A percentile compares a stretch with the other conserved stretches of the same genome.
Evolutionary conservation across 2,888 invertebrate genomes (phyloP).

Genomic region (Anthophora plumipes): DNA sequence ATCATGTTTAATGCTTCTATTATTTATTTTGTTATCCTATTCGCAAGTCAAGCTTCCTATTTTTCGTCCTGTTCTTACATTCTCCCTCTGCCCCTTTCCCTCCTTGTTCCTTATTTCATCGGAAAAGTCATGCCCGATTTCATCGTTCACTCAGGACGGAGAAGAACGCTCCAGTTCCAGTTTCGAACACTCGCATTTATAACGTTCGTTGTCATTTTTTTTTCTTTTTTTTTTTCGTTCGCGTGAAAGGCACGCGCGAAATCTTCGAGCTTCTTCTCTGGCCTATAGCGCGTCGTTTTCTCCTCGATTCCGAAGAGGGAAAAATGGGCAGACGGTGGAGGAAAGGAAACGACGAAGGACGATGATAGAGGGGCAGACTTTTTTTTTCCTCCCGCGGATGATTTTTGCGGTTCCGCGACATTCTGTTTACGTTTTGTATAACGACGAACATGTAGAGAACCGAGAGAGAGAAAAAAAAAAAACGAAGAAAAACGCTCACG

Average conservation of each 20-base stretch:
- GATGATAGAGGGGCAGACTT: no score
- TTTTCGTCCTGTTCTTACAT: slow-evolving; percentile 61
- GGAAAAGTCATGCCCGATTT: slow-evolving; percentile 23
- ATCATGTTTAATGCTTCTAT: slow-evolving; percentile 84
- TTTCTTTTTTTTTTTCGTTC: slow-evolving; percentile 15
- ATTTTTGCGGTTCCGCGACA: slow-evolving; percentile 39
- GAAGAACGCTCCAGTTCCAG: slow-evolving; percentile 35
- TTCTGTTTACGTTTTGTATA: slow-evolving; percentile 57
- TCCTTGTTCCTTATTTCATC: slow-evolving; percentile 43
- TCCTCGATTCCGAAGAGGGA: background rate
- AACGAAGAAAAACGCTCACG: slow-evolving; percentile 51
- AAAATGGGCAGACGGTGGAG: no score
- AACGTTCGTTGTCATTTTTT: background rate
- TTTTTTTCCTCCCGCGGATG: slow-evolving; percentile 6
- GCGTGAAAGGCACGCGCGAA: slow-evolving; percentile 13
- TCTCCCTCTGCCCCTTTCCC: slow-evolving; percentile 36
- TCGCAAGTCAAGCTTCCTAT: slow-evolving; percentile 69
- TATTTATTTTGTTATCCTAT: slow-evolving; percentile 84
- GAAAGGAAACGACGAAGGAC: slow-evolving; percentile 24
- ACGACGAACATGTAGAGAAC: slow-evolving; percentile 27
- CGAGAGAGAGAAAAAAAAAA: background rate
- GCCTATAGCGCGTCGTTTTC: slow-evolving; percentile 26
- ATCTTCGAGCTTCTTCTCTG: slow-evolving; percentile 43
- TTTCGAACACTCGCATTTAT: slow-evolving; percentile 43
- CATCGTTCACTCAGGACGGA: slow-evolving; percentile 28